Base-by-base conservation (phyloP, 2,113 vertebrate species). In the Mus pahari region DNA sequence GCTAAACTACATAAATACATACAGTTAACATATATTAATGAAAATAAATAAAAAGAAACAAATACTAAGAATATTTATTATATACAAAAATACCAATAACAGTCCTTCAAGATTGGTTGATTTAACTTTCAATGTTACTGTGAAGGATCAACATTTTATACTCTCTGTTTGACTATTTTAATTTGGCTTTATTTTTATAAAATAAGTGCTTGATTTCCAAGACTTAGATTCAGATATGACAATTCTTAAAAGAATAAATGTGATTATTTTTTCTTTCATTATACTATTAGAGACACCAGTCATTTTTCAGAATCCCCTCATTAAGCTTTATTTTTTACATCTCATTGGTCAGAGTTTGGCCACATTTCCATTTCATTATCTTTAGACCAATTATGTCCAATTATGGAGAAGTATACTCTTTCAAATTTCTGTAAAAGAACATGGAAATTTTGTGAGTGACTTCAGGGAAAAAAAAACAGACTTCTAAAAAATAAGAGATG, bases 251-350 rank as follows among this genome's bases (percentile, higher is more conserved):
- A 22, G 19, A 68, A 92, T n/a, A 60, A 90, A 53, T 70, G 17
- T 88, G n/a, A 78, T 82, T 55, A 62, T 86, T 39, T 73, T 71
- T 91, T 53, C 11, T 50, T 62, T 93, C 71, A 17, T 42, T 48
- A 79, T 93, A 91, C 48, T 90, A 13, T 96, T 88, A 60, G 20
- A 17, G 66, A 62, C 4, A 45, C 3, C 20, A 55, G 48, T 73
- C 16, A 9, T 8, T 36, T 84, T 58, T 74, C 14, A 68, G 68
- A 89, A 82, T 53, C 0, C 0, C 2, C 19, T 96, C 60, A 74
- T 86, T 94, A 86, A 93, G 42, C 16, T 71, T 81, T 64, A 39
- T 92, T 93, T 93, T 94, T 93, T 19, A 77, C 20, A 71, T 88
- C 17, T 90, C 26, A 50, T 91, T 86, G 81, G n/a, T 89, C 48